Base-by-base conservation (phyloP, 2,888 invertebrate species). In the Apocheima hispidaria region DNA sequence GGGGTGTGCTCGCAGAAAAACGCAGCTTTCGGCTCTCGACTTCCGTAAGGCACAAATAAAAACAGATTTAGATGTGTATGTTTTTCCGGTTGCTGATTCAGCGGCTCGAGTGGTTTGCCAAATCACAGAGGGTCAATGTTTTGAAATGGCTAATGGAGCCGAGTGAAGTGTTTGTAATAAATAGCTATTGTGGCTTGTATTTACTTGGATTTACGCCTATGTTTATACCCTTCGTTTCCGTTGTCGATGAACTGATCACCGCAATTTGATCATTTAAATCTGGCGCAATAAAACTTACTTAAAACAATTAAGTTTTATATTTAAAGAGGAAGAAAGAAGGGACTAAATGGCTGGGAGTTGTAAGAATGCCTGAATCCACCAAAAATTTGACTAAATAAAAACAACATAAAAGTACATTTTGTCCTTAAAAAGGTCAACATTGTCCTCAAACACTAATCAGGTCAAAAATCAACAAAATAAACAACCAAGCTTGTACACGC, bases 11-110 rank as follows among this genome's bases (percentile, higher is more conserved):
- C 66, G 83, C 88, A 90, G 88, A 89, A 90, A 92, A 92, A 91
- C 86, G 81, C 91, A 90, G 83, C 84, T 85, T 82, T 82, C 83
- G 77, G 81, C 84, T 84, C 82, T 82, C 83, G 76, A 86, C 89
- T 90, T 90, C 92, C 90, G 89, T 82, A 84, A 78, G 83, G 84
- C 81, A 83, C 87, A 86, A 88, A 90, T 84, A 86, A 86, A 90
- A 90, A 89, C 87, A 88, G 83, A 86, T 88, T 90, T 86, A 87
- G 86, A 87, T 83, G 77, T 86, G 83, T 85, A 89, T 91, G 90
- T 90, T 91, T 88, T 92, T 92, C 92, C 91, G 91, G 91, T 82
- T 86, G 86, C 72, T 81, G 82, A 82, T 85, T 83, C 81, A 77
- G 81, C 75, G 75, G 77, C 78, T 88, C 78, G 75, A 89, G 90